Evolutionary conservation across 1,140 invertebrate genomes (phyloP).

Genomic region (Adoxophyes honmai): DNA sequence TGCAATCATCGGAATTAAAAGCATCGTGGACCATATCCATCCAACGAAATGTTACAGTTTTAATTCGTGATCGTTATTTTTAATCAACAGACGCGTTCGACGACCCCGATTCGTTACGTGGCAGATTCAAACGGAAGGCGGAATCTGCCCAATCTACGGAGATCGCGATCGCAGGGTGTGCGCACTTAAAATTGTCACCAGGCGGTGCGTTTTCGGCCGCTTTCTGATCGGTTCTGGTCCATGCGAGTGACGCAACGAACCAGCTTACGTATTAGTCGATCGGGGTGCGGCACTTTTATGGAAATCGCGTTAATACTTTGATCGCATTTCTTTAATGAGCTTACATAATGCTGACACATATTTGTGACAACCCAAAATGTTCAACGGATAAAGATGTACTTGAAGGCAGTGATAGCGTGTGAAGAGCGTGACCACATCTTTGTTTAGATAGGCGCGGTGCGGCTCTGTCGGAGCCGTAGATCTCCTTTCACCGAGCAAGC

Average conservation of each 20-base stretch:
- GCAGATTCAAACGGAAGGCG: constrained; percentile 32
- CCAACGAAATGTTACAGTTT: constrained; percentile 25
- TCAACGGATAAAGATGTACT: neutral
- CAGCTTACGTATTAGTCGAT: constrained; percentile 25
- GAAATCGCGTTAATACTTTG: constrained; percentile 20
- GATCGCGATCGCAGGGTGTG: neutral
- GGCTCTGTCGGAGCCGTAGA: constrained; percentile 43
- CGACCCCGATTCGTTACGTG: constrained; percentile 32
- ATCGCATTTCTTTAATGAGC: constrained; percentile 34
- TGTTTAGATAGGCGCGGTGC: constrained; percentile 25
- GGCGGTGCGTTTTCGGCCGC: constrained; percentile 4
- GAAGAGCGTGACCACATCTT: constrained; percentile 42
- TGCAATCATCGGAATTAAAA: constrained; percentile 20
- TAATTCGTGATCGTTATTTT: constrained; percentile 39
- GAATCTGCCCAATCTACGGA: constrained; percentile 23
- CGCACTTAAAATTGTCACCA: constrained; percentile 7
- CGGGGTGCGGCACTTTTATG: constrained; percentile 23
- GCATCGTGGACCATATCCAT: constrained; percentile 18
- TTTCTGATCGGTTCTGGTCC: neutral
- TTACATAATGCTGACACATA: constrained; percentile 33
- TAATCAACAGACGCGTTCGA: constrained; percentile 36
- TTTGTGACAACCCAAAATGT: constrained; percentile 29
- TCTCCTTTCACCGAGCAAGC: constrained; percentile 63
- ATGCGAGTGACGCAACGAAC: constrained; percentile 21
- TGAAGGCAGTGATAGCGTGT: constrained; percentile 38